Evolutionary conservation across 1,140 invertebrate species (phyloP).

Genomic region (Neotoxoptera formosana): DNA sequence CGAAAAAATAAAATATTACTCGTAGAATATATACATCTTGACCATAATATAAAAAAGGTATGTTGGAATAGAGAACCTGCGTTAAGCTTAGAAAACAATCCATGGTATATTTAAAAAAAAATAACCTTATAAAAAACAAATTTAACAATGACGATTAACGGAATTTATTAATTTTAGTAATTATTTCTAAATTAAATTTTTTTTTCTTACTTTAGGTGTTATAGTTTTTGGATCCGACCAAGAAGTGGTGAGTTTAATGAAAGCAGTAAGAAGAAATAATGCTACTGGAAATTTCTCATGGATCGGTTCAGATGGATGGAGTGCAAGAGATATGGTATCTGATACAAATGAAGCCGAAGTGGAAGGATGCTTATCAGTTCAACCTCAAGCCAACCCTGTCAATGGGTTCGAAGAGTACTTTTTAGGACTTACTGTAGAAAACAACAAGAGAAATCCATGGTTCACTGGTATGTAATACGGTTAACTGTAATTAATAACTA

Average conservation of each 20-base stretch:
- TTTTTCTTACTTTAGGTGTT: conserved; percentile 73
- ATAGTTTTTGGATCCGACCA: conserved; percentile 96
- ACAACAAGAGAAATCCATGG: conserved; percentile 90
- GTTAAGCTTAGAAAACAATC: not conserved
- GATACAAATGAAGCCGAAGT: conserved; percentile 88
- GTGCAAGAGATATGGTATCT: conserved; percentile 83
- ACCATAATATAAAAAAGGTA: not conserved
- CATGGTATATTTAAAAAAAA: not conserved
- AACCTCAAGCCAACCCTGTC: conserved; percentile 88
- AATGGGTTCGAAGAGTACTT: conserved; percentile 89
- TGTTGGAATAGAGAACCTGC: not conserved
- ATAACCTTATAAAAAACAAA: not conserved
- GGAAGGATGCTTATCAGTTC: conserved; percentile 89
- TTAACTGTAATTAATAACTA: not conserved
- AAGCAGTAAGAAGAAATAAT: conserved; percentile 83
- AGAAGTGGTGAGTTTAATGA: conserved; percentile 93
- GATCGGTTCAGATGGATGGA: conserved; percentile 96
- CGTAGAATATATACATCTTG: not conserved
- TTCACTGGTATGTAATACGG: conserved; percentile 78
- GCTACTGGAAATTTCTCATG: conserved; percentile 91
- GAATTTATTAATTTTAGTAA: conserved; percentile 58
- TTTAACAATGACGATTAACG: not conserved
- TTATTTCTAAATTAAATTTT: too few relatives aligned
- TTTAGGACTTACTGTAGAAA: conserved; percentile 77
- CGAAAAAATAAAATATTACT: not conserved